A percentile compares a stretch with the other conserved stretches of the same genome.
Conservation (phyloP, 2,888 invertebrate species). For the Leucophenga montana region DNA sequence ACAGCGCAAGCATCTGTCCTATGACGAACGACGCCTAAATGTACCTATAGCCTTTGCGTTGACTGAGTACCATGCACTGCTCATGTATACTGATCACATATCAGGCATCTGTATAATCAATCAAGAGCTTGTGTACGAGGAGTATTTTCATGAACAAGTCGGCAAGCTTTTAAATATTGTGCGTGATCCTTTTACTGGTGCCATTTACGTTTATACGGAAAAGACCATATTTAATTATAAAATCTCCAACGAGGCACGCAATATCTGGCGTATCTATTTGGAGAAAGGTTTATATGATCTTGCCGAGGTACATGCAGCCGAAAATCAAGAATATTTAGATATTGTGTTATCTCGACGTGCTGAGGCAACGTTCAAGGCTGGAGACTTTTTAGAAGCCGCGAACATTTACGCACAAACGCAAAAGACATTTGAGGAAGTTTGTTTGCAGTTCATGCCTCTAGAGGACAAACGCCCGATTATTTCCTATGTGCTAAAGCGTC, state of each 20-base stretch:
- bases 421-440: constrained; percentile 94
- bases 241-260: constrained; percentile 87
- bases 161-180: constrained; percentile 87
- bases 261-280: constrained; percentile 91
- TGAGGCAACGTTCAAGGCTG: constrained; percentile 85
- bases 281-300: constrained; percentile 88
- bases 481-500: constrained; percentile 87
- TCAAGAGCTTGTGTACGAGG: constrained; percentile 89
- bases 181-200: constrained; percentile 84
- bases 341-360: constrained; percentile 91
- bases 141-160: constrained; percentile 83
- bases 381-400: constrained; percentile 88
- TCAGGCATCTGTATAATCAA: constrained; percentile 89
- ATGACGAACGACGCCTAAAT: constrained; percentile 66
- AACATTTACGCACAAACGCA: constrained; percentile 91
- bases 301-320: constrained; percentile 88
- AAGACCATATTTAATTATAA: constrained; percentile 89
- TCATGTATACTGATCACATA: constrained; percentile 87
- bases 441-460: constrained; percentile 84
- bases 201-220: constrained; percentile 91
- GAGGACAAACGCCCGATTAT: constrained; percentile 90
- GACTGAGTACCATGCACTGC: constrained; percentile 91
- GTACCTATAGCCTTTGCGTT: constrained; percentile 84
- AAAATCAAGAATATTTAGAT: constrained; percentile 87
- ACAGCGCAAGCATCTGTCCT: constrained; percentile 56